Conservation (phyloP, 1,140 invertebrate species). For the Habropoda laboriosa region DNA sequence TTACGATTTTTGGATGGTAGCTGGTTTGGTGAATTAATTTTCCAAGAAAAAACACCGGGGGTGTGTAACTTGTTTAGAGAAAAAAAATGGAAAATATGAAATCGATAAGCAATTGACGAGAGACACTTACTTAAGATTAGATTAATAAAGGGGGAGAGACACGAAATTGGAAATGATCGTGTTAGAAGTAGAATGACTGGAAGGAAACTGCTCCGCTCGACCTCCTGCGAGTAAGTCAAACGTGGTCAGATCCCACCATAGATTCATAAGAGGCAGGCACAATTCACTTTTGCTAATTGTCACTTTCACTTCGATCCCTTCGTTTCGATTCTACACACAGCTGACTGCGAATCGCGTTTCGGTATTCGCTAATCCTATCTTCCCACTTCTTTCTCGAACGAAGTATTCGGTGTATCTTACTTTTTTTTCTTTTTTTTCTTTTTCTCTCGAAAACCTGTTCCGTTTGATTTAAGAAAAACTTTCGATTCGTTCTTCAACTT, state of each 20-base stretch:
- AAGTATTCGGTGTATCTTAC: neutral
- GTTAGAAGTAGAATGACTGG: constrained; percentile 56
- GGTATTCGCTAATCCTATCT: neutral
- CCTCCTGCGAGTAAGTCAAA: constrained; percentile 55
- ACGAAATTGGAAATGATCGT: constrained; percentile 10
- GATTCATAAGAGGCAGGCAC: constrained; percentile 62
- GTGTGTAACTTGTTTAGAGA: too few species aligned
- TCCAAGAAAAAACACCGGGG: too few species aligned
- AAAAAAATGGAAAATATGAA: neutral
- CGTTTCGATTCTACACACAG: constrained; percentile 36
- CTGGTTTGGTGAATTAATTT: too few species aligned
- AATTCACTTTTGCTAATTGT: constrained; percentile 71
- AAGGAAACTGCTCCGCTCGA: constrained; percentile 68
- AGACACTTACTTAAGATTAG: constrained; percentile 17
- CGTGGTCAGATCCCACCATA: constrained; percentile 73
- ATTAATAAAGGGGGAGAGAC: too few species aligned
- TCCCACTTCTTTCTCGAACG: neutral
- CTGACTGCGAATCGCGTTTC: constrained; percentile 13
- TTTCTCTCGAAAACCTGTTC: too few species aligned
- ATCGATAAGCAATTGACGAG: neutral
- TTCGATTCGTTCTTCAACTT: neutral
- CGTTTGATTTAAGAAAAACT: neutral
- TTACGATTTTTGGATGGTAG: too few species aligned
- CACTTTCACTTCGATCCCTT: constrained; percentile 77
- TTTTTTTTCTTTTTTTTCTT: too few species aligned